These are phyloP conservation scores for Leptobrachium leishanense DNA, from an alignment of 2,113 vertebrate genomes.

Conservation along the genomic window DNA sequence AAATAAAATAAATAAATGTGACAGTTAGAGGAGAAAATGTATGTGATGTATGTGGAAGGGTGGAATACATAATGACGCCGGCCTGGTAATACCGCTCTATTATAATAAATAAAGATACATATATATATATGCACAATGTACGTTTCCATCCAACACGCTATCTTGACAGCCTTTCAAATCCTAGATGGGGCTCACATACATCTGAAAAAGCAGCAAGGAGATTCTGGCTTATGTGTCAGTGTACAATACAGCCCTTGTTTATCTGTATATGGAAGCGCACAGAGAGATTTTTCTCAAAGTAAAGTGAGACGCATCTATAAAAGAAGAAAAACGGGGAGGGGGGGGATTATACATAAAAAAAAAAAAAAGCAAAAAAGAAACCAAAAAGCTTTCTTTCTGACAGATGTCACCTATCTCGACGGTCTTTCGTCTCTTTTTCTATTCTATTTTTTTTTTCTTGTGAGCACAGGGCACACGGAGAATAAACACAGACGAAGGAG, in stretches of 20 bases:
- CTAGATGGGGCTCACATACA: constrained; percentile 62
- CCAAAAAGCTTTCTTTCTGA: constrained; percentile 59
- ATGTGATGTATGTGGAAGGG: constrained; percentile 10
- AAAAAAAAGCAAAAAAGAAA: constrained; percentile 60
- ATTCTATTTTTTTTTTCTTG: constrained; percentile 57
- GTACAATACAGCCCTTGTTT: constrained; percentile 68
- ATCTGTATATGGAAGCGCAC: constrained; percentile 63
- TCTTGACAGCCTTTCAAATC: constrained; percentile 66
- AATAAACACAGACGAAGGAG: constrained; percentile 73
- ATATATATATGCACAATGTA: constrained; percentile 67
- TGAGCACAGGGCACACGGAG: constrained; percentile 64
- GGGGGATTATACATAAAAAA: constrained; percentile 6
- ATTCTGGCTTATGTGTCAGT: constrained; percentile 63
- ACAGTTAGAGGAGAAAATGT: constrained; percentile 1
- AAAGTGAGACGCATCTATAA: constrained; percentile 62
- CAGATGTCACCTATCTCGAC: constrained; percentile 67
- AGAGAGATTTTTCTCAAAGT: constrained; percentile 59
- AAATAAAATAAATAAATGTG: constrained; percentile 35
- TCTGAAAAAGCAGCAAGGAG: constrained; percentile 64
- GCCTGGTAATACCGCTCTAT: constrained; percentile 46
- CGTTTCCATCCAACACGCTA: constrained; percentile 63
- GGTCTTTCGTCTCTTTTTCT: constrained; percentile 63
- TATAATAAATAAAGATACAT: constrained; percentile 59
- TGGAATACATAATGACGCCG: constrained; percentile 26
- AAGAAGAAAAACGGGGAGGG: constrained; percentile 49